phyloP scores from a whole-genome alignment of 2,797 vertebrate species.

The Borostomias antarcticus region DNA sequence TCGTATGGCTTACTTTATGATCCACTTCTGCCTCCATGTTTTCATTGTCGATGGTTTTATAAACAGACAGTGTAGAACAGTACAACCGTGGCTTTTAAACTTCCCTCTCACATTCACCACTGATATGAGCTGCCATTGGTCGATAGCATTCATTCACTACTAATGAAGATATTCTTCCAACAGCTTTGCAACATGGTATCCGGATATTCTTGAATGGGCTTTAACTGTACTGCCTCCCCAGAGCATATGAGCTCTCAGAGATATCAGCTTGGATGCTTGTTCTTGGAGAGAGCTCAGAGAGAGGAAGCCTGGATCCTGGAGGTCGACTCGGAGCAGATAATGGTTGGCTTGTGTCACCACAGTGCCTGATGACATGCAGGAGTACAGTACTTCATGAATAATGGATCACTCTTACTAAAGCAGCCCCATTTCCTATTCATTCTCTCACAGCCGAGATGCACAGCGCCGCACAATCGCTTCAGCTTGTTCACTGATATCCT shows the following conservation, averaged over 20 bases:
- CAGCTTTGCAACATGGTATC: conserved; percentile 23
- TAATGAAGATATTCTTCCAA: conserved; percentile 24
- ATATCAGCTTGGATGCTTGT: not conserved
- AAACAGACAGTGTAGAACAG: not conserved
- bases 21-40: not conserved
- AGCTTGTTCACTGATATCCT: conserved; percentile 41
- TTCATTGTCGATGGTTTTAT: conserved; percentile 5
- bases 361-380: conserved; percentile 62
- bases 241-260: not conserved
- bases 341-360: conserved; percentile 50
- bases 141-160: not conserved
- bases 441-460: conserved; percentile 47
- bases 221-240: conserved; percentile 1
- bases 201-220: conserved; percentile 13
- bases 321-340: conserved; percentile 43
- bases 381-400: conserved; percentile 63
- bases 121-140: not conserved
- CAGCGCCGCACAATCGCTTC: conserved; percentile 54
- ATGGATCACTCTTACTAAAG: conserved; percentile 64
- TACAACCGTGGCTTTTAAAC: conserved; percentile 12
- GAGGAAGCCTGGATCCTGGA: conserved; percentile 26
- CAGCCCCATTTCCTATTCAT: conserved; percentile 62
- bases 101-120: not conserved
- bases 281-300: not conserved
- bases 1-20: conserved; percentile 25